phyloP scores from a whole-genome alignment of 2,797 vertebrate genomes.

The Benthosema pterotum region DNA sequence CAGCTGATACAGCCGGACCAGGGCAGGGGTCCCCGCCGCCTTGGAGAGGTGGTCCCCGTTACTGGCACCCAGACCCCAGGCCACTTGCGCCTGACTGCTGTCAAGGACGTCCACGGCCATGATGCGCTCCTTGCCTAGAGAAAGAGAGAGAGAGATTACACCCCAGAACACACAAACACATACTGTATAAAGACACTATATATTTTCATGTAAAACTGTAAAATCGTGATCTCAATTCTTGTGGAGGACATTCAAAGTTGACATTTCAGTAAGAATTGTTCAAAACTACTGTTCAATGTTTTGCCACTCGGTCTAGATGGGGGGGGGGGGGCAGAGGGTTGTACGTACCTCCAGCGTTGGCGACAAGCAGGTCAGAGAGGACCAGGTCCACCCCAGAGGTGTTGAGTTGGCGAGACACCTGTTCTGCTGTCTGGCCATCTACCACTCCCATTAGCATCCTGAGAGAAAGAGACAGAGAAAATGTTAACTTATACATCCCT shows the following conservation, averaged over 20 bases:
- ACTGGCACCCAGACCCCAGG: constrained; percentile 71
- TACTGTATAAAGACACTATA: too few relatives aligned
- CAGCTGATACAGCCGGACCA: constrained; percentile 82
- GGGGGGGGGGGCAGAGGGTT: too few relatives aligned
- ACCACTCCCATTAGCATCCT: constrained; percentile 70
- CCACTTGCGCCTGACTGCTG: constrained; percentile 53
- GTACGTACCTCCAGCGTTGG: constrained; percentile 24
- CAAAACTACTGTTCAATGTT: too few relatives aligned
- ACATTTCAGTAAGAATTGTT: too few relatives aligned
- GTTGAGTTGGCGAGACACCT: constrained; percentile 65
- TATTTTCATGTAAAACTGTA: too few relatives aligned
- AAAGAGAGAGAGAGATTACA: not conserved
- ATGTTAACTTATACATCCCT: too few relatives aligned
- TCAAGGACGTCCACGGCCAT: constrained; percentile 55
- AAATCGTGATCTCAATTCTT: too few relatives aligned
- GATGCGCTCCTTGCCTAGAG: constrained; percentile 43
- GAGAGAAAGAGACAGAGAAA: not conserved
- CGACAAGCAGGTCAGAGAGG: constrained; percentile 68
- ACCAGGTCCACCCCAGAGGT: constrained; percentile 67
- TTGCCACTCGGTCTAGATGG: too few relatives aligned
- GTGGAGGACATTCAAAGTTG: too few relatives aligned
- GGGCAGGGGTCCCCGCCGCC: constrained; percentile 13
- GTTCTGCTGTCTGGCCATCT: rapidly evolving
- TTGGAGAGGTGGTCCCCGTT: constrained; percentile 61
- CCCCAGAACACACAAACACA: too few relatives aligned